These are phyloP conservation scores for Tapirus terrestris DNA, from an alignment of 2,113 vertebrate species.

Conservation along the genomic window DNA sequence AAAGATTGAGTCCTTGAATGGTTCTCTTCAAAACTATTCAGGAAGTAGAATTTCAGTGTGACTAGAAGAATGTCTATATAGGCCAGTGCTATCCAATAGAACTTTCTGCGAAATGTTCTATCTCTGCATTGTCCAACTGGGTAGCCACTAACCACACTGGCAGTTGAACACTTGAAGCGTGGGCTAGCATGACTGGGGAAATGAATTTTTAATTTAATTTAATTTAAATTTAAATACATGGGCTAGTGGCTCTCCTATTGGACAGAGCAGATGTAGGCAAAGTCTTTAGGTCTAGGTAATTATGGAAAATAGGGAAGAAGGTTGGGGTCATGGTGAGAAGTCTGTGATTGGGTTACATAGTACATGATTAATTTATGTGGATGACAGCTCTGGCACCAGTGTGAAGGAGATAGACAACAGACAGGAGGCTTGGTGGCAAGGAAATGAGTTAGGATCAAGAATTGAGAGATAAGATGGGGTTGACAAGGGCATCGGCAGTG, in stretches of 20 bases:
- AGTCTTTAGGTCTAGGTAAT: not conserved
- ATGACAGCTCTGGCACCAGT: not conserved
- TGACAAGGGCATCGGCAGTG: not conserved
- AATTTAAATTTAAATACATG: not conserved
- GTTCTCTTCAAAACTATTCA: not conserved
- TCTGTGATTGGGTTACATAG: not conserved
- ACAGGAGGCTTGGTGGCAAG: not conserved
- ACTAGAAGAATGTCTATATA: not conserved
- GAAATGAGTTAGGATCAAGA: not conserved
- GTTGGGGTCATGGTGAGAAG: not conserved
- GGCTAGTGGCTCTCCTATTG: not conserved
- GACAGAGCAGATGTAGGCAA: not conserved
- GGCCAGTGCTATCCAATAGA: not conserved
- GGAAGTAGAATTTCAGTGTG: not conserved
- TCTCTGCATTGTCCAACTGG: not conserved
- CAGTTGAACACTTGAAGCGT: not conserved
- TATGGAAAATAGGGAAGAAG: not conserved
- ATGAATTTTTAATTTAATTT: not conserved
- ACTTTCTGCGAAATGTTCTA: not conserved
- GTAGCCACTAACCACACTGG: not conserved
- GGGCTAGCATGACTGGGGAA: not conserved
- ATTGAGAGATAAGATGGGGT: not conserved
- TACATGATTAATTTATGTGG: not conserved
- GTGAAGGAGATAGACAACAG: not conserved
- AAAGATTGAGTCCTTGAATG: not conserved